Evolutionary conservation across 2,797 vertebrate species (phyloP), one percentile per base, ranked within the genome.

Genomic region (Thunnus albacares): DNA sequence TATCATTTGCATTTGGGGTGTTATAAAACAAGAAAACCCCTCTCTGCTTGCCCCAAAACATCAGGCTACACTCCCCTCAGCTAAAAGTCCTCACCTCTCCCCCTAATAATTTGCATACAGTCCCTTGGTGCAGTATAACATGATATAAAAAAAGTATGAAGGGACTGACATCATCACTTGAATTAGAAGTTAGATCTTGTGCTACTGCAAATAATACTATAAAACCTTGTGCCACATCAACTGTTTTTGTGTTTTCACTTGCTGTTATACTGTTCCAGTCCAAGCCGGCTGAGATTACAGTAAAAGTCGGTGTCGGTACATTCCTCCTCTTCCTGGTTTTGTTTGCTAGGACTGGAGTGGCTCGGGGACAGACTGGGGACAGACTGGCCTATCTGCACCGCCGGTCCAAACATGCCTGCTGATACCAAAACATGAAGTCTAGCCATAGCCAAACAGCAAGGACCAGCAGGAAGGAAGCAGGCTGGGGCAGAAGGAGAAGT

Each of bases 281-380:
- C 49, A 26, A 61, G 79, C 75, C 0, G 71, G n/a, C 74, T 61
- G 74, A 24, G 83, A 91, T 92, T 93, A 90, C 90, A 90, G 90
- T 90, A 87, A 82, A 78, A 76, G 77, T 81, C 15, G 10, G 17
- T 52, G 77, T 89, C 38, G 86, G 86, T 87, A 87, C 88, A 93
- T 94, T 95, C 94, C 94, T 90, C 38, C 55, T 80, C 92, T 95
- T 95, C 95, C 94, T 95, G 94, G 93, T 92, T 95, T 95, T 96
- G 94, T 95, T 94, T 91, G 85, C 60, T 30, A 52, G 84, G 88
- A 79, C 86, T 73, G 22, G 28, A 80, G 82, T 26, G 15, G 77
- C 83, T 65, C 61, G 22, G 81, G 84, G 84, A 89, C 85, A 88
- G 87, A 80, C 80, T 38, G 68, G 83, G 89, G 83, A 88, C 87